Conservation (phyloP, 2,113 vertebrate species). For the Phalacrocorax aristotelis region DNA sequence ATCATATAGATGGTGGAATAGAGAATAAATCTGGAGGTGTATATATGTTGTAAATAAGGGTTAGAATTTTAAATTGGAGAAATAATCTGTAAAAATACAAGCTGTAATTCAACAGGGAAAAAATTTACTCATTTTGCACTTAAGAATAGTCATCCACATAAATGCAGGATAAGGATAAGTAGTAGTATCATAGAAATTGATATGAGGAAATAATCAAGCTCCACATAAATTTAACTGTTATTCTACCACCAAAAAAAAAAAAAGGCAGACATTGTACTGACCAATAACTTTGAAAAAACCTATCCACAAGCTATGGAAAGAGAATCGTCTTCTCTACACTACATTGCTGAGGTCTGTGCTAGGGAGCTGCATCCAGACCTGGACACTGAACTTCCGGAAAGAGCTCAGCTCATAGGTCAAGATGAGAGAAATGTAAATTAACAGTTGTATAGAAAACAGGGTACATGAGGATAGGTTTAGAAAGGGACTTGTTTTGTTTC, state of each 20-base stretch:
- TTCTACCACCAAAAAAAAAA: neutral
- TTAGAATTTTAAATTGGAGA: neutral
- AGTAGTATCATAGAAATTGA: neutral
- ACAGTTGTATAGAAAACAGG: neutral
- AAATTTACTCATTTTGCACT: neutral
- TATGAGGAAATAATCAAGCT: neutral
- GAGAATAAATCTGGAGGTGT: neutral
- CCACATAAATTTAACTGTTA: neutral
- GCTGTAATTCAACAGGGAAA: neutral
- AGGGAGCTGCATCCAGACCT: neutral
- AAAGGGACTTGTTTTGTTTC: neutral
- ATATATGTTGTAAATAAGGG: neutral
- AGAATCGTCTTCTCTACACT: neutral
- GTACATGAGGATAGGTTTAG: rapidly evolving
- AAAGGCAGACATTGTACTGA: neutral
- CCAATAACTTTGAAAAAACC: neutral
- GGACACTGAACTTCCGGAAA: neutral
- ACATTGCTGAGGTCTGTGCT: neutral
- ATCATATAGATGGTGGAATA: neutral
- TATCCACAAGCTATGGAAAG: neutral
- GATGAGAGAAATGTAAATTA: neutral
- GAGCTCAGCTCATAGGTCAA: neutral
- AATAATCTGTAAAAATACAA: neutral
- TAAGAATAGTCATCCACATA: neutral
- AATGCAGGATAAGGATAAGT: neutral